A percentile compares a stretch with the other conserved stretches of the same genome.
These are phyloP conservation scores for Hylaeus anthracinus DNA, from an alignment of 1,140 invertebrate species.

Conservation along the genomic window DNA sequence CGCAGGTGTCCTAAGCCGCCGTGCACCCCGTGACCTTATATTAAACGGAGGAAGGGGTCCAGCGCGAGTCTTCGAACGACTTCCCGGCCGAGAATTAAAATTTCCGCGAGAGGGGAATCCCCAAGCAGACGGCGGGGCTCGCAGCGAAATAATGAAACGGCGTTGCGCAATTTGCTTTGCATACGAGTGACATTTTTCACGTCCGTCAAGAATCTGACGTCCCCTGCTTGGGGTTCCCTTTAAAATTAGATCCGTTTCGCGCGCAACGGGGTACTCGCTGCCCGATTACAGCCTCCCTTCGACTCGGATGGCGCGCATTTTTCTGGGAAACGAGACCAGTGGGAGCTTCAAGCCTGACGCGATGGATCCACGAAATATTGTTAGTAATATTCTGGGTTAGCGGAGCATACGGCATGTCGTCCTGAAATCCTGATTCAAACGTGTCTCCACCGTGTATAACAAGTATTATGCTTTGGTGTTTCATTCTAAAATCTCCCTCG, in stretches of 20 bases:
- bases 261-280: background rate
- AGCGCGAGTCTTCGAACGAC: constrained; percentile 38
- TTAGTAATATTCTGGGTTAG: too few relatives aligned
- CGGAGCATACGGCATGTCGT: too few relatives aligned
- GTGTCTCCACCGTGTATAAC: too few relatives aligned
- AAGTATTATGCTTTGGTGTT: too few relatives aligned
- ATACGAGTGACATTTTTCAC: constrained; percentile 70
- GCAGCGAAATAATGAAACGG: constrained; percentile 68
- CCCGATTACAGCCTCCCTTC: background rate
- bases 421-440: too few relatives aligned
- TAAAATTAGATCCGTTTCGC: constrained; percentile 29
- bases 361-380: too few relatives aligned
- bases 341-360: too few relatives aligned
- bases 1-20: constrained; percentile 66
- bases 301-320: background rate
- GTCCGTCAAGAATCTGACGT: constrained; percentile 52
- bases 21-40: constrained; percentile 51
- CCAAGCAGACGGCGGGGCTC: background rate
- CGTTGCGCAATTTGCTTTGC: constrained; percentile 69
- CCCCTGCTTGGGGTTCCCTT: background rate
- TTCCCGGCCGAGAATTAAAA: constrained; percentile 63
- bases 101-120: constrained; percentile 51
- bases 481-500: too few relatives aligned
- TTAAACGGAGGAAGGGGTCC: constrained; percentile 26
- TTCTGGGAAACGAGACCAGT: constrained; percentile 4